phyloP scores from a whole-genome alignment of 2,113 vertebrate genomes.

The Todiramphus chloris region DNA sequence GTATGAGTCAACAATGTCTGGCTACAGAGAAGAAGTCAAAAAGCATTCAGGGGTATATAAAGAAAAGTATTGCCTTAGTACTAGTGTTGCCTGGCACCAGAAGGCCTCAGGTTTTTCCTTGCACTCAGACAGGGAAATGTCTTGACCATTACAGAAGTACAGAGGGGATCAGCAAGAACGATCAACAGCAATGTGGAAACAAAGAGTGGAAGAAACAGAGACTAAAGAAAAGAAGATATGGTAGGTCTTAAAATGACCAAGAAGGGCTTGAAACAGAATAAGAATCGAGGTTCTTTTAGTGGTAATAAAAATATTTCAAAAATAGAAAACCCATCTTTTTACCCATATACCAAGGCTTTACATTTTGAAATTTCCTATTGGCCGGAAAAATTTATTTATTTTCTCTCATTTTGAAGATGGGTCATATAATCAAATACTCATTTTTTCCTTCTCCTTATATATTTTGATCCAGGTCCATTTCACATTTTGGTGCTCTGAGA shows the following conservation, averaged over 20 bases:
- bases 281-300: background rate
- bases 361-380: background rate
- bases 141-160: background rate
- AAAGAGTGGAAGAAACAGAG: background rate
- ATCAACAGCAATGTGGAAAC: background rate
- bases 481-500: background rate
- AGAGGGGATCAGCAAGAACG: background rate
- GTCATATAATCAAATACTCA: background rate
- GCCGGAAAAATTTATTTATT: background rate
- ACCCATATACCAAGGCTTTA: background rate
- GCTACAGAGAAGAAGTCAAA: background rate
- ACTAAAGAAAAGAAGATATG: background rate
- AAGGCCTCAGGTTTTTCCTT: background rate
- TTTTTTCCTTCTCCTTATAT: background rate
- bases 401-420: background rate
- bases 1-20: background rate
- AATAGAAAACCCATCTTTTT: background rate
- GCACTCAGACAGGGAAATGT: background rate
- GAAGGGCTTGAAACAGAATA: background rate
- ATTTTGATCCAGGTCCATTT: background rate
- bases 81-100: background rate
- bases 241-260: background rate
- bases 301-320: background rate
- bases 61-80: background rate
- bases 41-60: background rate